phyloP scores from a whole-genome alignment of 2,113 vertebrate species.

The Anguilla rostrata region DNA sequence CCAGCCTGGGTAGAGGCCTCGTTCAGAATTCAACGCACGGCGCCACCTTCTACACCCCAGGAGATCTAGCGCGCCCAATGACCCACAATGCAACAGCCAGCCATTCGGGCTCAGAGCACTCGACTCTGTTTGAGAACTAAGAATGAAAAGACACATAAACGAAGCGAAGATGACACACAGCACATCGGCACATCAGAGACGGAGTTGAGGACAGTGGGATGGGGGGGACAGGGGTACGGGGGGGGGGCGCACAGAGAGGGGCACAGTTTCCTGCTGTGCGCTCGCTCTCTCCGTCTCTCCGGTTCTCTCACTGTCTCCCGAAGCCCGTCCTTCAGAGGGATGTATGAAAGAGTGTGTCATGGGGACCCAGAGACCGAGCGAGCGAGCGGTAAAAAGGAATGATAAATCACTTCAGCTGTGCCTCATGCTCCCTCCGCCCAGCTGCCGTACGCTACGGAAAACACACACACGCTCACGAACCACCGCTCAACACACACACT shows the following conservation, averaged over 20 bases:
- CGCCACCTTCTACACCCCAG: background rate
- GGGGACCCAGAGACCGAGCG: constrained; percentile 51
- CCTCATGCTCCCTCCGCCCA: constrained; percentile 52
- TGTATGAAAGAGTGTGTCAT: constrained; percentile 67
- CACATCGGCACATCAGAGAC: background rate
- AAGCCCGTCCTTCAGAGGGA: constrained; percentile 47
- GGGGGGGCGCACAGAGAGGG: no score
- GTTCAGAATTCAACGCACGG: background rate
- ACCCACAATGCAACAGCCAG: background rate
- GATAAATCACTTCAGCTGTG: constrained; percentile 56
- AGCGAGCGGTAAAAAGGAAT: constrained; percentile 59
- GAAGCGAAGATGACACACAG: background rate
- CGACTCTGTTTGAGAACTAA: background rate
- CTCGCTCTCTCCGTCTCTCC: background rate
- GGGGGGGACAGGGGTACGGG: background rate
- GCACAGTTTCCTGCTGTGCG: no score
- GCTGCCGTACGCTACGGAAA: constrained; percentile 24
- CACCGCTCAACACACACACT: background rate
- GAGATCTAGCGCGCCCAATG: background rate
- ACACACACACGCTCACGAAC: constrained; percentile 1
- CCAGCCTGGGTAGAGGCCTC: background rate
- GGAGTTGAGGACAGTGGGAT: background rate
- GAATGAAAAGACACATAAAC: background rate
- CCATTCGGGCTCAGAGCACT: background rate
- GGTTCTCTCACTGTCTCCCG: background rate